Base-by-base conservation (phyloP, 2,113 vertebrate species). In the Osmerus mordax region DNA sequence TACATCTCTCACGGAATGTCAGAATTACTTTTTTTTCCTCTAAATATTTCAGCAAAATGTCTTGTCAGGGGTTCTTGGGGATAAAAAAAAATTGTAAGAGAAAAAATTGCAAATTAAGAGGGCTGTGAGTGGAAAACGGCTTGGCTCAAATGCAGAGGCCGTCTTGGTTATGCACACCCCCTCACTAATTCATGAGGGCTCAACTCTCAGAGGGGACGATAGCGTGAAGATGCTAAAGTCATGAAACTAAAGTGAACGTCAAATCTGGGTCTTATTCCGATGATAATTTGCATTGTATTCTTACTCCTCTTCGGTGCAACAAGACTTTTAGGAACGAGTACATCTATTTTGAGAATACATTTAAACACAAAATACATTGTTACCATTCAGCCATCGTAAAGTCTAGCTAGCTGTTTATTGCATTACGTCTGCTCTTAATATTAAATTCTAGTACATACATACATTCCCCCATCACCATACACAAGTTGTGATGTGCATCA, bases 161-260 rank as follows among this genome's bases (percentile, higher is more conserved):
- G 72, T 78, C 75, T 85, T 71, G 75, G 79, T 75, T 78, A 73
- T 67, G 81, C 83, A 83, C 74, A 80, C 77, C 71, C 69, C 69
- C 80, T 89, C 76, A 87, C 86, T 87, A 83, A 90, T 88, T 88
- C 82, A 90, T 85, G 84, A 87, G 82, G 78, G 78, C 72, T 69
- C 80, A 78, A 78, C 81, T 81, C 87, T 84, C 87, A 87, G 84
- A 78, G 65, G 71, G 47, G 71, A 75, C 71, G 70, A 66, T 79
- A 84, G 73, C 59, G 85, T 68, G 58, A 79, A 18, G 73, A 84
- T 78, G 79, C 65, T 23, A 54, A 83, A 86, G 84, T 86, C 83
- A 87, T 89, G 87, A 86, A 79, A 84, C 74, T 87, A 72, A 84
- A 79, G 84, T 67, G 81, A 84, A 84, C 78, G 78, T 88, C 77